These are phyloP conservation scores for Plemyria rubiginata DNA, from an alignment of 2,888 invertebrate genomes.

Conservation along the genomic window DNA sequence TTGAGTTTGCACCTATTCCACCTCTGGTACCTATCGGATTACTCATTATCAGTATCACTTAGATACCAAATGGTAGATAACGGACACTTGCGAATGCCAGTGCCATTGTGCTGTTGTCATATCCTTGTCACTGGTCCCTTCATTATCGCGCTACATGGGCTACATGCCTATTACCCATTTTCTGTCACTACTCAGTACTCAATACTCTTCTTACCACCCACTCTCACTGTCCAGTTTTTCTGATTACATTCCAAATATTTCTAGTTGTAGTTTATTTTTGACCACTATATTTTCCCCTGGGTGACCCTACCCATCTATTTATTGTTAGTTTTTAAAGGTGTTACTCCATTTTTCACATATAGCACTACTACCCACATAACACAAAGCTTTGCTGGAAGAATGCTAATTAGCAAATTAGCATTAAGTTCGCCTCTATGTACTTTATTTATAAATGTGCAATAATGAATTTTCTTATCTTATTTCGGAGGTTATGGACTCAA, in stretches of 20 bases:
- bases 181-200: neutral
- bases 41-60: conserved; percentile 17
- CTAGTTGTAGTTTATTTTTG: neutral
- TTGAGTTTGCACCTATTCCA: conserved; percentile 2
- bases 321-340: no score
- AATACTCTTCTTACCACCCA: neutral
- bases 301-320: no score
- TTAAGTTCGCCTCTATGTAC: no score
- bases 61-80: conserved; percentile 12
- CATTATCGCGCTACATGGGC: neutral
- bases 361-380: no score
- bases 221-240: neutral
- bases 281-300: no score
- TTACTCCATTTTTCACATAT: no score
- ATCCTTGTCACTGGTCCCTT: conserved; percentile 6
- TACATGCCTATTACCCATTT: neutral
- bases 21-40: neutral
- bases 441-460: no score
- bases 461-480: no score
- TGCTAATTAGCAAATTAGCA: no score
- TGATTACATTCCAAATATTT: neutral
- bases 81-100: conserved; percentile 3
- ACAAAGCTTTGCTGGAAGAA: no score
- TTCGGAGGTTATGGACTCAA: no score
- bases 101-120: conserved; percentile 1